Conservation (phyloP, 2,888 invertebrate genomes). For the Cheilosia grossa region DNA sequence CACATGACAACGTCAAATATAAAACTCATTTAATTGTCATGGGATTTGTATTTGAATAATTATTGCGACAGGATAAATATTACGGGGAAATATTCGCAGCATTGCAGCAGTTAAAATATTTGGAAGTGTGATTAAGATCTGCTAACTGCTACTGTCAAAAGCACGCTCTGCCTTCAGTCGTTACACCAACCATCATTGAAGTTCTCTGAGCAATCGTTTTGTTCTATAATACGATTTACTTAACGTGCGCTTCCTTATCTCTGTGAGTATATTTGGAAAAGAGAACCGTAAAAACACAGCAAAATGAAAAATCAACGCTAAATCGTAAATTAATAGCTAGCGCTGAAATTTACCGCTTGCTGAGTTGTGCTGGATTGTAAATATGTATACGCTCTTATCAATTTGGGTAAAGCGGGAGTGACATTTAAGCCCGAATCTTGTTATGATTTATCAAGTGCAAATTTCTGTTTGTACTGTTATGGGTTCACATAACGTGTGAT, state of each 20-base stretch:
- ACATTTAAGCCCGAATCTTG: constrained; percentile 45
- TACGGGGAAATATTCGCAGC: constrained; percentile 15
- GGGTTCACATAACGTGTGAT: constrained; percentile 28
- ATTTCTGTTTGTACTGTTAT: constrained; percentile 18
- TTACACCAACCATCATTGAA: neutral
- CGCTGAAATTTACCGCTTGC: constrained; percentile 40
- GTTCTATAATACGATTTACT: constrained; percentile 22
- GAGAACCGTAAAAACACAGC: neutral
- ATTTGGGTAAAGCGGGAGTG: constrained; percentile 56
- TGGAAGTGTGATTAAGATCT: constrained; percentile 47
- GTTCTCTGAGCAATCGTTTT: constrained; percentile 5
- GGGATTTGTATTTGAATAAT: constrained; percentile 53
- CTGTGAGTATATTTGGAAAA: constrained; percentile 7
- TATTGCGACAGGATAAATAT: constrained; percentile 43
- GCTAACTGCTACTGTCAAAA: constrained; percentile 43
- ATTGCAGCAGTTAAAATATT: constrained; percentile 53
- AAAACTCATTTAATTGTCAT: constrained; percentile 56
- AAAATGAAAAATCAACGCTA: constrained; percentile 21
- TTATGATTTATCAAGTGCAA: constrained; percentile 59
- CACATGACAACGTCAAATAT: constrained; percentile 66
- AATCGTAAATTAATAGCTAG: constrained; percentile 55
- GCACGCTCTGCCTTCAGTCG: constrained; percentile 2
- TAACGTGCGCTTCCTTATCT: constrained; percentile 45
- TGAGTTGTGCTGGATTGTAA: constrained; percentile 51
- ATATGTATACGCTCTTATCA: constrained; percentile 54